Evolutionary conservation across 2,888 invertebrate species (phyloP).

Genomic region (Nysson spinosus): DNA sequence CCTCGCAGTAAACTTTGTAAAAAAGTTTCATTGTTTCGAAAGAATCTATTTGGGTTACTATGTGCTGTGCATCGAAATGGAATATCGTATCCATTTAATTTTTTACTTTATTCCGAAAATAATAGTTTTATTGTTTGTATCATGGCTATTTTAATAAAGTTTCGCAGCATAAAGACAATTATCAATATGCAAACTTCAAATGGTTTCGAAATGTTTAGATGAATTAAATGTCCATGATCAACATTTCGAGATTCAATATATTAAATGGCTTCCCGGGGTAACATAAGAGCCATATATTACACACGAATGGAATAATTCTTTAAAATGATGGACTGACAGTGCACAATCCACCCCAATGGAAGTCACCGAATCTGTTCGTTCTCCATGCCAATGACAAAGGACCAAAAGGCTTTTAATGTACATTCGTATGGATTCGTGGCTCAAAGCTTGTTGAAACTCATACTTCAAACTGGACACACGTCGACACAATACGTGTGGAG

Average conservation of each 20-base stretch:
- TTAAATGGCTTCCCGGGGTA: too few species aligned
- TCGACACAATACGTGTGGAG: conserved; percentile 5
- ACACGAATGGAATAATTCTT: conserved; percentile 2
- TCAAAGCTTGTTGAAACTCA: conserved; percentile 48
- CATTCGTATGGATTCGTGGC: conserved; percentile 53
- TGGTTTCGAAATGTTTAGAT: too few species aligned
- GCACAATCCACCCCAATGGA: conserved; percentile 9
- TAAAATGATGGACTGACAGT: conserved; percentile 6
- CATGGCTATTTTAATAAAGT: too few species aligned
- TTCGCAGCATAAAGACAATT: too few species aligned
- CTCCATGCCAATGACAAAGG: conserved; percentile 41
- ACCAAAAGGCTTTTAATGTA: conserved; percentile 38
- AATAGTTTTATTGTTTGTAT: too few species aligned
- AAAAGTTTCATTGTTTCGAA: conserved; percentile 33
- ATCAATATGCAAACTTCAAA: too few species aligned
- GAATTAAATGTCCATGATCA: too few species aligned
- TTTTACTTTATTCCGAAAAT: too few species aligned
- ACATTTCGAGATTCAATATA: too few species aligned
- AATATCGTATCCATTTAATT: too few species aligned
- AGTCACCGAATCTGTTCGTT: conserved; percentile 30
- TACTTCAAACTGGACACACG: conserved; percentile 28
- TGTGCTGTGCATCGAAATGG: conserved; percentile 9
- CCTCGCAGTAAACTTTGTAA: conserved; percentile 27
- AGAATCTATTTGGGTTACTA: conserved; percentile 13
- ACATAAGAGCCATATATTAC: conserved; percentile 1